Base-by-base conservation (phyloP, 1,140 invertebrate species). In the Eurosta solidaginis region DNA sequence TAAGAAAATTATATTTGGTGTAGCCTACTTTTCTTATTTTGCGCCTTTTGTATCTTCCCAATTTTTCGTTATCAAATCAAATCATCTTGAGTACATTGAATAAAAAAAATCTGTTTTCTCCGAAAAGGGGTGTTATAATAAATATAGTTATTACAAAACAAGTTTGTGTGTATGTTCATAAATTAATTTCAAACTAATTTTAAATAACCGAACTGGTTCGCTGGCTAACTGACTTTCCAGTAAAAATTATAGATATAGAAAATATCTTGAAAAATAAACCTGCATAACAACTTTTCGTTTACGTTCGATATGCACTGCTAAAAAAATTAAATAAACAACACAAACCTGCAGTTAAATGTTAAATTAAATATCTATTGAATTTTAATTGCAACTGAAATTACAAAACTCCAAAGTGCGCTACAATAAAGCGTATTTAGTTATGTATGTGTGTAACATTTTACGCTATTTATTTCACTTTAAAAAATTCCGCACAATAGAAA, bases 381-480 rank as follows among this genome's bases (percentile, higher is more conserved):
- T 68, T 68, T 68, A 68, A 68, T 68, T 68, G 59, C 59, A 68
- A 68, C 59, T 68, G 59, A 68, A 68, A 68, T 68, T n/a, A 36
- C 59, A 42, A 40, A 68, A 68, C 59, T 68, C 59, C 59, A 68
- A 68, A 68, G 59, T 68, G 59, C 59, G 40, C 9, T 36, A n/a
- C 33, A 17, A 59, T 44, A 27, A 25, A 45, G 76, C 54, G 36
- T 44, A 33, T 47, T 29, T 25, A 20, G 22, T 47, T 74, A 20
- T 7, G 17, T 20, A 17, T 20, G 54, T 63, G 29, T 63, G 59
- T 0, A 7, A n/a, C 12, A 12, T 68, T 68, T 68, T 68, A 33
- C 59, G 40, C 59, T 40, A 68, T 68, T 68, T 68, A 68, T 68
- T 68, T 68, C 40, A n/a, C 33, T 40, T 68, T 40, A 40, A 22